Percentiles rank a stretch among this genome's conserved stretches.
phyloP scores from a whole-genome alignment of 2,888 invertebrate species.

The Polydrusus cervinus region DNA sequence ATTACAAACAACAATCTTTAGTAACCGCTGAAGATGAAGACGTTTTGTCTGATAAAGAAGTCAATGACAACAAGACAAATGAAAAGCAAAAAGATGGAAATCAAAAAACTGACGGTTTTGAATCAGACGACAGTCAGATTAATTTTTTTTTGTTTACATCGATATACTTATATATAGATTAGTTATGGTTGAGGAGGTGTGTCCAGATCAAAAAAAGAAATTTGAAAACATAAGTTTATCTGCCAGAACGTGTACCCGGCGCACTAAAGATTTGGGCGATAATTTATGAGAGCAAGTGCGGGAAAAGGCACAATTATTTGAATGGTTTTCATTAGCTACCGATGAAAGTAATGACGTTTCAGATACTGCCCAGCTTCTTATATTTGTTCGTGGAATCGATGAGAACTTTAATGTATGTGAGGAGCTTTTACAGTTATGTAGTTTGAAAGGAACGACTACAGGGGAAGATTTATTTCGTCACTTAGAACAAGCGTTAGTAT shows the following conservation, averaged over 20 bases:
- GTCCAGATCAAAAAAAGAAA: background rate
- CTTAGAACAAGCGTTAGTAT: background rate
- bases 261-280: background rate
- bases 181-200: background rate
- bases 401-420: background rate
- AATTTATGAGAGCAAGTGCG: background rate
- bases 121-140: too few relatives aligned
- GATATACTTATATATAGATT: too few relatives aligned
- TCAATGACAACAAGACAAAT: too few relatives aligned
- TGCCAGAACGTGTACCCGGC: background rate
- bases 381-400: background rate
- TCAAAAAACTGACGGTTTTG: too few relatives aligned
- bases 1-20: too few relatives aligned
- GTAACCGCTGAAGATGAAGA: too few relatives aligned
- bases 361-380: background rate
- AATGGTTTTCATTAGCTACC: background rate
- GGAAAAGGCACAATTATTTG: background rate
- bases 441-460: background rate
- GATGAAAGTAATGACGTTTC: background rate
- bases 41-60: too few relatives aligned
- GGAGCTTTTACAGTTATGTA: background rate
- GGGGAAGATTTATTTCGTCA: background rate
- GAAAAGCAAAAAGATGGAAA: too few relatives aligned
- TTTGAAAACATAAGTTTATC: background rate
- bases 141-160: too few relatives aligned